These are phyloP conservation scores for Heliothis virescens DNA, from an alignment of 1,140 invertebrate species.

Conservation along the genomic window DNA sequence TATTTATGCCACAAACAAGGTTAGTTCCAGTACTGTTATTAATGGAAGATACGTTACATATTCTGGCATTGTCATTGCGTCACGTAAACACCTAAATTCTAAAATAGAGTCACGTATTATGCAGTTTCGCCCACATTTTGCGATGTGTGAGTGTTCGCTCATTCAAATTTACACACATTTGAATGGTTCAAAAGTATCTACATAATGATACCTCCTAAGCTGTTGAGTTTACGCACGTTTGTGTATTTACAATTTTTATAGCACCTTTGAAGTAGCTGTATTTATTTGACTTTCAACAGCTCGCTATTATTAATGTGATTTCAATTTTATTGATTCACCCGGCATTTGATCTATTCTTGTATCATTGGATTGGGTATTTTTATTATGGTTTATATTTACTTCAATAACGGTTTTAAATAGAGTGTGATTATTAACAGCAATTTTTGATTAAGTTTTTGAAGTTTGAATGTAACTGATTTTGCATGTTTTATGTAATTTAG, in stretches of 20 bases:
- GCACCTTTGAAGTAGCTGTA: slow-evolving; percentile 35
- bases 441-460: not conserved
- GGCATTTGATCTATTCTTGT: slow-evolving; percentile 35
- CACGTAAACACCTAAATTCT: slow-evolving; percentile 23
- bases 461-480: not conserved
- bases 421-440: slow-evolving; percentile 15
- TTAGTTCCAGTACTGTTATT: slow-evolving; percentile 36
- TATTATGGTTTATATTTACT: slow-evolving; percentile 19
- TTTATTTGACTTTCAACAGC: slow-evolving; percentile 33
- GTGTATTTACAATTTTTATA: slow-evolving; percentile 32
- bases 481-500: slow-evolving; percentile 10
- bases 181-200: not conserved
- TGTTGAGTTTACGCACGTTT: slow-evolving; percentile 18
- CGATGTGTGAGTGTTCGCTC: not conserved
- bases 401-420: slow-evolving; percentile 18
- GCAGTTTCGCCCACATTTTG: not conserved
- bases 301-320: slow-evolving; percentile 17
- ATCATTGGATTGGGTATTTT: slow-evolving; percentile 13
- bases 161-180: not conserved
- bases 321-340: slow-evolving; percentile 23
- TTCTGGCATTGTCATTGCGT: slow-evolving; percentile 40
- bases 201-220: slow-evolving; percentile 14
- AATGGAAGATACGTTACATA: slow-evolving; percentile 27
- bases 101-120: slow-evolving; percentile 30
- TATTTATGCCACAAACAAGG: slow-evolving; percentile 28